A percentile compares a stretch with the other conserved stretches of the same genome.
Conservation (phyloP, 2,113 vertebrate genomes). For the Psammodynastes pulverulentus region DNA sequence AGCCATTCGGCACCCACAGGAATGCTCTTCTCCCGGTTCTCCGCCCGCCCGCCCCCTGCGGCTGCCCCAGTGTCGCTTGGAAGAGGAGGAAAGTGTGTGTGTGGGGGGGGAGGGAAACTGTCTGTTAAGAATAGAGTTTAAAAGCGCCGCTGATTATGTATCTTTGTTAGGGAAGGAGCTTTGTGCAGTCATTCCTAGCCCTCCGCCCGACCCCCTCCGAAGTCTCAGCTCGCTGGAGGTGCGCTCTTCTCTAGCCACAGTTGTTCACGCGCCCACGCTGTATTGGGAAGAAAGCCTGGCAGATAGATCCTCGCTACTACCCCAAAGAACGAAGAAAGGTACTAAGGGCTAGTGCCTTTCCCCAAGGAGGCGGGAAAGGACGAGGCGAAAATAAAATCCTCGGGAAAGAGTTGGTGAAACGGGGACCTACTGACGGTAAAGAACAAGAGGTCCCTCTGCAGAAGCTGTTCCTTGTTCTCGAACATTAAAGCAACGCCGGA, state of each 20-base stretch:
- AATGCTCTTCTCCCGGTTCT: constrained; percentile 90
- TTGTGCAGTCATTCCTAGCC: not conserved
- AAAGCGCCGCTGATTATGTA: not conserved
- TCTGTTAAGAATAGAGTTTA: not conserved
- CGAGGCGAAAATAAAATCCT: not conserved
- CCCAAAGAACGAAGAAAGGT: not conserved
- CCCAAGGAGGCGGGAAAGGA: not conserved
- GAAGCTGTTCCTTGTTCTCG: not conserved
- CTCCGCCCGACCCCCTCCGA: not conserved
- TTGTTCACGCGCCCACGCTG: not conserved
- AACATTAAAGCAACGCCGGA: not conserved
- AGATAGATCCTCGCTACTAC: not conserved
- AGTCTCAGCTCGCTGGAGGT: not conserved
- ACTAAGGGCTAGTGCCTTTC: not conserved
- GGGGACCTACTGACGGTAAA: not conserved
- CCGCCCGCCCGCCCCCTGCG: constrained; percentile 65
- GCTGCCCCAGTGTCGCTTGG: not conserved
- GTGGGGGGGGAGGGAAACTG: too few relatives aligned
- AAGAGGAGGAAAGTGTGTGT: not conserved
- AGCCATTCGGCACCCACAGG: constrained; percentile 89
- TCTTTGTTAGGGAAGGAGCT: not conserved
- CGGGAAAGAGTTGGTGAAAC: not conserved
- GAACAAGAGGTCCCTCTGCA: not conserved
- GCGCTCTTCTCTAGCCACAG: not conserved
- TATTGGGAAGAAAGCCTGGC: not conserved